These are phyloP conservation scores for Microtus ochrogaster DNA, from an alignment of 2,113 vertebrate genomes.

Conservation along the genomic window DNA sequence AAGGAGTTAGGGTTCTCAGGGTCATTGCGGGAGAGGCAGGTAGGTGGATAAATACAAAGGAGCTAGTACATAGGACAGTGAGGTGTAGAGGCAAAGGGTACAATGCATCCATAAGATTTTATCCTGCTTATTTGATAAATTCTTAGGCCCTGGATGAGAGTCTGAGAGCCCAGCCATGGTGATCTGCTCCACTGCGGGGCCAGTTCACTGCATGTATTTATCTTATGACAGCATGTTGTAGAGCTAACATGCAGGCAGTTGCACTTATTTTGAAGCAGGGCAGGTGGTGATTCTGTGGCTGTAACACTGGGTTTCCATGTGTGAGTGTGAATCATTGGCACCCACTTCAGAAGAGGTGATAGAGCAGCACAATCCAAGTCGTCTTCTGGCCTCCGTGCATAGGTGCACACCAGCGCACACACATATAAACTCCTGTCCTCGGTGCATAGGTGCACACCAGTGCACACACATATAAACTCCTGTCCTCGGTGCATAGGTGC, in stretches of 20 bases:
- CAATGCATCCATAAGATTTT: too few species aligned
- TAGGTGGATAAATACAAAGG: neutral
- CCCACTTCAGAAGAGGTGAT: too few species aligned
- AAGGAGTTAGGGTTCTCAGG: neutral
- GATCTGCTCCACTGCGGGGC: accelerated
- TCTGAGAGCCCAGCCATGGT: neutral
- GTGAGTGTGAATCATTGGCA: neutral
- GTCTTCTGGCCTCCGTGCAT: neutral
- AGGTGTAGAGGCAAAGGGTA: too few species aligned
- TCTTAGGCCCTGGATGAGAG: neutral
- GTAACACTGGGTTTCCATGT: neutral
- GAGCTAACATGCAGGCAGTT: too few species aligned
- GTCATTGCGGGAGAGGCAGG: accelerated
- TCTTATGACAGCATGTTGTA: neutral
- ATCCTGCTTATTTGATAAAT: neutral
- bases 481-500: neutral
- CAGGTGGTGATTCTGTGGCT: neutral
- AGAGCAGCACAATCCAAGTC: too few species aligned
- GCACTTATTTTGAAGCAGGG: neutral
- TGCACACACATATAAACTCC: neutral
- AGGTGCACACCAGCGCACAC: neutral
- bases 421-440: neutral
- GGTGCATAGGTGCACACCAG: neutral
- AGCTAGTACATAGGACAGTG: neutral
- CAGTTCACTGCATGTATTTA: neutral